A percentile compares a stretch with the other conserved stretches of the same genome.
These are phyloP conservation scores for Agonopterix alstromeriana DNA, from an alignment of 2,888 invertebrate species.

Conservation along the genomic window DNA sequence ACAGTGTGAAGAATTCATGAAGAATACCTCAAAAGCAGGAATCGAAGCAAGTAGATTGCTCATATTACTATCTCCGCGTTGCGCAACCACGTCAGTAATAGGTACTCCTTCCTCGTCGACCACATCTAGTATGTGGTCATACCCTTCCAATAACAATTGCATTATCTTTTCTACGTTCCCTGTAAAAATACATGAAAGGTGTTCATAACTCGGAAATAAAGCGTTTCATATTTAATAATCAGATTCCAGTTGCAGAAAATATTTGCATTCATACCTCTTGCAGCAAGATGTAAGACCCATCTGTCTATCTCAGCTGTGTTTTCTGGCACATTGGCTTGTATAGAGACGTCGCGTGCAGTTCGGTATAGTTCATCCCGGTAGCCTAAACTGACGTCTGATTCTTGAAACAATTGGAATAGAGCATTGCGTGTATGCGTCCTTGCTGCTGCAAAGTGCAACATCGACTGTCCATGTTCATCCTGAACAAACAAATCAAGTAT, in stretches of 20 bases:
- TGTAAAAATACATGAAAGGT: slow-evolving; percentile 14
- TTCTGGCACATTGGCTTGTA: slow-evolving; percentile 85
- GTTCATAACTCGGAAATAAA: background rate
- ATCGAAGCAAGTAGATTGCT: slow-evolving; percentile 83
- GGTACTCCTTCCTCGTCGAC: slow-evolving; percentile 82
- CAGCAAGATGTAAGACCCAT: slow-evolving; percentile 86
- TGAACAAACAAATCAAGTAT: slow-evolving; percentile 31
- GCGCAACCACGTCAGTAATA: slow-evolving; percentile 82
- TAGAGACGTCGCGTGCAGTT: slow-evolving; percentile 90
- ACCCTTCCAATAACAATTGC: slow-evolving; percentile 87
- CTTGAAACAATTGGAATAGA: slow-evolving; percentile 86
- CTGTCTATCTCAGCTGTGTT: slow-evolving; percentile 90
- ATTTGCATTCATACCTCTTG: slow-evolving; percentile 76
- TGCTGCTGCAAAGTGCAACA: slow-evolving; percentile 92
- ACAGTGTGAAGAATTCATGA: no score
- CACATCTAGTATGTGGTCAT: slow-evolving; percentile 90
- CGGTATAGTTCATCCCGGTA: slow-evolving; percentile 91
- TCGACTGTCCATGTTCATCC: slow-evolving; percentile 94
- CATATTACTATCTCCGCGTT: slow-evolving; percentile 81
- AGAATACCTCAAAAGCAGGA: slow-evolving; percentile 80
- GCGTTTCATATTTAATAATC: background rate
- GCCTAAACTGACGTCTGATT: slow-evolving; percentile 87
- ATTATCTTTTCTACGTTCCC: slow-evolving; percentile 63
- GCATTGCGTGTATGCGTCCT: slow-evolving; percentile 88
- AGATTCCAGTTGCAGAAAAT: background rate